Base-by-base conservation (phyloP, 2,113 vertebrate genomes). In the Canis aureus region DNA sequence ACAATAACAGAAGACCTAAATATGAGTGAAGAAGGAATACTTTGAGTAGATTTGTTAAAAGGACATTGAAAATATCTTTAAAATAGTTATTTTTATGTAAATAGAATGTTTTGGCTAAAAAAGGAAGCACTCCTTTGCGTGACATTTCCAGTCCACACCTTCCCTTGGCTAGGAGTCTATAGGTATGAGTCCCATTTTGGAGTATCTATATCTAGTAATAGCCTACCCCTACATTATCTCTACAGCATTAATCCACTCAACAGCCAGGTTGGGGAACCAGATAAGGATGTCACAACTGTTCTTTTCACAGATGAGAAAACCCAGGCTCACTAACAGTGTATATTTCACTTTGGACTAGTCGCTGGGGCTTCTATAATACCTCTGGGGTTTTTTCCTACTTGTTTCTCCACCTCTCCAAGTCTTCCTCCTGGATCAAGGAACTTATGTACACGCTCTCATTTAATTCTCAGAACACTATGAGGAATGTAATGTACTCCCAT, bases 71-170 rank as follows among this genome's bases (percentile, higher is more conserved):
- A 66, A 87, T 43, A 0, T 84, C 84, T 69, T 73, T 64, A 22
- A 79, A 29, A 84, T 10, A 49, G 74, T 92, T 53, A 73, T 90
- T 85, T 80, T 78, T 71, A 43, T 27, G 53, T 57, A 94, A n/a
- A 53, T 96, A 62, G 71, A 90, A 15, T 55, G 87, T 51, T 87
- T 59, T 57, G 55, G n/a, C 66, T 51, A 94, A 38, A 43, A 96
- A 85, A 91, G 17, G 9, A 91, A 81, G n/a, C 10, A 64, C 22
- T 51, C 20, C n/a, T 73, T 62, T 74, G 49, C 43, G 12, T 27
- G 13, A 87, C 55, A 83, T 91, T 66, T 66, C 92, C 43, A 94
- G 81, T 23, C 20, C 55, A 64, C 4, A 69, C 16, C 11, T 57
- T n/a, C 32, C 53, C 16, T 9, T 29, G 12, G 29, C 23, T 62